Base-by-base conservation (phyloP, 2,113 vertebrate species). In the Festucalex cinctus region DNA sequence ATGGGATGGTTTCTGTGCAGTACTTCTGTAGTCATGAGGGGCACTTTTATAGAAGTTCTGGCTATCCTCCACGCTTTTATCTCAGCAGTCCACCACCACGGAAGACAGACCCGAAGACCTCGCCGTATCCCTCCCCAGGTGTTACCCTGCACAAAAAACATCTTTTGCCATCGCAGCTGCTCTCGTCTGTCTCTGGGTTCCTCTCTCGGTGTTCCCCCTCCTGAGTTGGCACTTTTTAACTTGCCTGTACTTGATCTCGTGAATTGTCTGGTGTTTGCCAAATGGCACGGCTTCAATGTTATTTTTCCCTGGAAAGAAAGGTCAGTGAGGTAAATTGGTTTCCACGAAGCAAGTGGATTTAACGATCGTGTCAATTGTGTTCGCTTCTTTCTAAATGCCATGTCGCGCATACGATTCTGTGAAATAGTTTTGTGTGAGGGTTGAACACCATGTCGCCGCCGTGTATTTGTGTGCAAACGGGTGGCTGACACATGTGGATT, bases 121-220 rank as follows among this genome's bases (percentile, higher is more conserved):
- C 26, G 17, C 73, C 68, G 32, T 84, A 85, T 83, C 72, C 68
- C 77, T 79, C 66, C 81, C 77, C 87, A 90, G 83, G 86, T 88
- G 86, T 80, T 82, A 74, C 65, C 65, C 71, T 69, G 63, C 71
- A 74, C 79, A n/a, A n/a, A 82, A 88, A 85, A 79, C 80, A 74
- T 72, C 35, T 81, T 83, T 85, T 66, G 82, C 67, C 71, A 69
- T 82, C 59, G 65, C 75, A 82, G 82, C 82, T 84, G 82, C 77
- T 67, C 72, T 57, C 62, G 57, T 78, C 76, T 79, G 65, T 80
- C 63, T 48, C 48, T 51, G 69, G 32, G 59, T 63, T 56, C 43
- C 26, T 44, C 26, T 44, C 43, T 44, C 32, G 48, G 48, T 63
- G 56, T 56, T 69, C 35, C 39, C 59, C 63, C 51, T 61, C 41